Conservation (phyloP, 2,797 vertebrate genomes). For the Poecilia velifera region DNA sequence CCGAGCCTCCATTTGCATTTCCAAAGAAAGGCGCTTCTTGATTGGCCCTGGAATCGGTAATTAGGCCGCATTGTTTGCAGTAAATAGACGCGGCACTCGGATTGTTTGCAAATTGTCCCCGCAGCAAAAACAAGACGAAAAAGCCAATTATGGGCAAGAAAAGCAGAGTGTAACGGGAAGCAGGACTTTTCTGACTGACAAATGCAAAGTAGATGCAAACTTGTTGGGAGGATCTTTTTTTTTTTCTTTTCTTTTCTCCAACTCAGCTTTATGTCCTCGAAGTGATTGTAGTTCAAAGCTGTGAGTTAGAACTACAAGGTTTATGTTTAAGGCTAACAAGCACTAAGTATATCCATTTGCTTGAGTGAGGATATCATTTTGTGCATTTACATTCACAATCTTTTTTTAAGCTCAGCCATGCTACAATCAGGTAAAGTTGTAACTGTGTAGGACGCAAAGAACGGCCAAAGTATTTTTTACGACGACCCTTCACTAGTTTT, state of each 20-base stretch:
- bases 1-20: constrained; percentile 80
- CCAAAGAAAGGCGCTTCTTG: constrained; percentile 81
- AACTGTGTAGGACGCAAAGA: not conserved
- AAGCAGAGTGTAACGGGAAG: constrained; percentile 57
- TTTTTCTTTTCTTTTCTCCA: not conserved
- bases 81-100: constrained; percentile 81
- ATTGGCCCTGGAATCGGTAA: constrained; percentile 84
- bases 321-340: constrained; percentile 24
- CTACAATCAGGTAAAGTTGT: not conserved
- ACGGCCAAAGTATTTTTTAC: not conserved
- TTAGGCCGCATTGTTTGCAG: constrained; percentile 85
- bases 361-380: constrained; percentile 20
- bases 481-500: not conserved
- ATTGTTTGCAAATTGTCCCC: constrained; percentile 83
- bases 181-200: constrained; percentile 64
- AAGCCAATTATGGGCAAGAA: constrained; percentile 77
- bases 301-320: constrained; percentile 42
- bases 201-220: constrained; percentile 64
- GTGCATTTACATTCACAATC: constrained; percentile 3
- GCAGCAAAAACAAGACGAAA: constrained; percentile 66
- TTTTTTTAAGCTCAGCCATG: not conserved
- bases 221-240: constrained; percentile 49
- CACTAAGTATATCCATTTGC: constrained; percentile 28
- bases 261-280: constrained; percentile 33
- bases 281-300: constrained; percentile 45